A percentile compares a stretch with the other conserved stretches of the same genome.
These are phyloP conservation scores for Drosophila quadrilineata DNA, from an alignment of 1,140 invertebrate species.

Conservation along the genomic window DNA sequence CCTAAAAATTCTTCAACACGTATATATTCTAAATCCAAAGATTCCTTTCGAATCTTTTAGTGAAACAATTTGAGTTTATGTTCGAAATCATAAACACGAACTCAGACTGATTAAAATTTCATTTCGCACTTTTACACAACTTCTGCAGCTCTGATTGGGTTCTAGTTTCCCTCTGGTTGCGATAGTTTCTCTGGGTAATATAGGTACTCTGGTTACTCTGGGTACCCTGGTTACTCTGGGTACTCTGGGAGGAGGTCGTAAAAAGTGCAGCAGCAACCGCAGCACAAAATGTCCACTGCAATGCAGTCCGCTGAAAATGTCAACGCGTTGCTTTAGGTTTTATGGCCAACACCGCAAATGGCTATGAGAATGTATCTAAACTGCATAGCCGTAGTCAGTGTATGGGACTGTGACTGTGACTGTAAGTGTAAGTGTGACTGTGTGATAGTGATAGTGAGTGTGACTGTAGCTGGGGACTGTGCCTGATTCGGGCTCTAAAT, in stretches of 20 bases:
- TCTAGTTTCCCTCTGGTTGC: no score
- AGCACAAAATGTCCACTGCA: conserved; percentile 53
- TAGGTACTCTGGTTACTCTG: no score
- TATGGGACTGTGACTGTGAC: not conserved
- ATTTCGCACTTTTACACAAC: conserved; percentile 43
- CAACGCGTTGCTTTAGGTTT: conserved; percentile 59
- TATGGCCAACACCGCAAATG: conserved; percentile 45
- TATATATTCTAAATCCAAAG: no score
- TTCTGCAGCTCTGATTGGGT: conserved; percentile 19
- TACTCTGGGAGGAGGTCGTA: no score
- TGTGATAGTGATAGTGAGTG: not conserved
- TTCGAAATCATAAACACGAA: conserved; percentile 35
- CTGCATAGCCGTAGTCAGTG: conserved; percentile 20
- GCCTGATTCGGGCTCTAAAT: conserved; percentile 46
- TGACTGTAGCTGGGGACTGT: not conserved
- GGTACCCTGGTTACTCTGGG: no score
- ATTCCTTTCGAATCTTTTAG: no score
- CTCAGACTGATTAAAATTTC: conserved; percentile 38
- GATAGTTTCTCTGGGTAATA: no score
- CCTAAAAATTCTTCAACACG: no score
- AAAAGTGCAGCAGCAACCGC: conserved; percentile 45
- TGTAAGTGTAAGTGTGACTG: not conserved
- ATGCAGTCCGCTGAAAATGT: conserved; percentile 68
- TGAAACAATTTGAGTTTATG: conserved; percentile 9
- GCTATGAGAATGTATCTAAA: conserved; percentile 67